Base-by-base conservation (phyloP, 2,888 invertebrate genomes). In the Pachydiplax longipennis region DNA sequence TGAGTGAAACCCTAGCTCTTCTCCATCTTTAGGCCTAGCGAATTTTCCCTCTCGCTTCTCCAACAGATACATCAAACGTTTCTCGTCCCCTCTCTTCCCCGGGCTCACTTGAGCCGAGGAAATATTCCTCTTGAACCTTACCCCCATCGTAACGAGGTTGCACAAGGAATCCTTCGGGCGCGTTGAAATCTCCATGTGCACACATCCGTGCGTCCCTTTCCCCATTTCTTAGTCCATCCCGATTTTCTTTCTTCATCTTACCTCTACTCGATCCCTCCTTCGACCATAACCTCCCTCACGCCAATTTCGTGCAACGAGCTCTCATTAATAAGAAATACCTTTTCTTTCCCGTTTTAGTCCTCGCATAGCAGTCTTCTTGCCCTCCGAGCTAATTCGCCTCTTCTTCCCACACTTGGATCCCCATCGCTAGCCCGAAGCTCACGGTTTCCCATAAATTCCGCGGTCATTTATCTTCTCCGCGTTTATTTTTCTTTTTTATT, bases 61-160 rank as follows among this genome's bases (percentile, higher is more conserved):
- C 94, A 94, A 94, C 94, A 93, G 93, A 92, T 93, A 93, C 93
- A 94, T 93, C 93, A 94, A 94, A 94, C 93, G 94, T 93, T 93
- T 94, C 94, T 94, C 94, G 94, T 94, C 94, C 93, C 93, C 93
- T 93, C 37, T 81, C 53, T 90, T 87, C 81, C 81, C 91, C 91
- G 91, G 90, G 91, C 91, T 91, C 90, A 53, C 83, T 58, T 10
- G n/a, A n/a, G 58, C 53, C 58, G 83, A 53, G 37, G 37, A 58
- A 22, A 53, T 48, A 35, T 25, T 61, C 87, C 35, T 65, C 61
- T 61, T 65, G 37, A 40, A 81, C 40, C 40, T 83, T 31, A 35
- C 31, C 58, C 31, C 83, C 83, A 3, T 61, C 87, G 35, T 87
- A 58, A 61, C 87, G 35, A 83, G 83, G 15, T 58, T 61, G 58